These are phyloP conservation scores for Cantharis nigra DNA, from an alignment of 2,888 invertebrate genomes.

Conservation along the genomic window DNA sequence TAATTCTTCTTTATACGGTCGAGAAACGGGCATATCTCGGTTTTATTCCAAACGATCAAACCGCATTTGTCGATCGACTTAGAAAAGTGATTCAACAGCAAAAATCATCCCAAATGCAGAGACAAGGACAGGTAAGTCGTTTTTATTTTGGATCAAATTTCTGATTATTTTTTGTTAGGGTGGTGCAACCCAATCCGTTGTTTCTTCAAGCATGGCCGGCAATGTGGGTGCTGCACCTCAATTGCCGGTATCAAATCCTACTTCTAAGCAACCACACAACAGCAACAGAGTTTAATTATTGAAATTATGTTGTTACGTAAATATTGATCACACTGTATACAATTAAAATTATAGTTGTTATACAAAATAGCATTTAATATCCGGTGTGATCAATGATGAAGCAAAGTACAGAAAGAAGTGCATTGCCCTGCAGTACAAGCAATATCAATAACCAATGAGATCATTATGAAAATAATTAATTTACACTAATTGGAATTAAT, in stretches of 20 bases:
- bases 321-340: no score
- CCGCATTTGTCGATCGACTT: slow-evolving; percentile 78
- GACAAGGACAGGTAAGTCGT: slow-evolving; percentile 58
- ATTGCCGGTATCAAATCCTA: slow-evolving; percentile 45
- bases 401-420: no score
- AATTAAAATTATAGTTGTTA: no score
- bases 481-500: no score
- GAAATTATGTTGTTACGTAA: no score
- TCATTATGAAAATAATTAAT: no score
- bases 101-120: slow-evolving; percentile 62
- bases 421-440: no score
- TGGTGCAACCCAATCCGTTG: slow-evolving; percentile 40
- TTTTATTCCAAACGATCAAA: slow-evolving; percentile 89
- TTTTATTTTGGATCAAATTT: not conserved
- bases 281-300: slow-evolving; percentile 55
- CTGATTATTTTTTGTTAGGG: slow-evolving; percentile 25
- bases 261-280: slow-evolving; percentile 27
- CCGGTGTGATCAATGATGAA: no score
- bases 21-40: slow-evolving; percentile 85
- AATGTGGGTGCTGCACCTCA: slow-evolving; percentile 44
- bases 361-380: no score
- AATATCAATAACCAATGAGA: no score
- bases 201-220: slow-evolving; percentile 7
- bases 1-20: slow-evolving; percentile 81
- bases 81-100: slow-evolving; percentile 77